Conservation (phyloP, 2,888 invertebrate genomes). For the Melieria crassipennis region DNA sequence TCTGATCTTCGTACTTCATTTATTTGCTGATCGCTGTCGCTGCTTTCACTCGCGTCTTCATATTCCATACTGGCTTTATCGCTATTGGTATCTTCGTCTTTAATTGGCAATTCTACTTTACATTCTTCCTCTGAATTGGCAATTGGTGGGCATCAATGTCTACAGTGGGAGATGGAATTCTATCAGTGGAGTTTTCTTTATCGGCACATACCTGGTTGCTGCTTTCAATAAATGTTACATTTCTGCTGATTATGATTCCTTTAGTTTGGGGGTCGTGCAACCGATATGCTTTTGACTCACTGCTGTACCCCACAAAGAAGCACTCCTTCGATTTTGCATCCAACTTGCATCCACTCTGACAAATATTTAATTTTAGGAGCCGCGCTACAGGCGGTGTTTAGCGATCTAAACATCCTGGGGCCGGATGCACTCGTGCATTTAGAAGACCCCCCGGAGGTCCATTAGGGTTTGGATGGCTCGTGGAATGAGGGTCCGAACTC, state of each 20-base stretch:
- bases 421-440: too few relatives aligned
- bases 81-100: not conserved
- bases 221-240: conserved; percentile 39
- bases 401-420: too few relatives aligned
- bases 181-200: conserved; percentile 13
- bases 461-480: too few relatives aligned
- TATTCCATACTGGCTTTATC: not conserved
- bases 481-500: too few relatives aligned
- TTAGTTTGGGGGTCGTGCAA: conserved; percentile 18
- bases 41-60: not conserved
- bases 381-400: too few relatives aligned
- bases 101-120: conserved; percentile 17
- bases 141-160: conserved; percentile 14
- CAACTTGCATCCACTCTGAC: conserved; percentile 33
- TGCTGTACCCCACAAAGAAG: conserved; percentile 40
- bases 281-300: conserved; percentile 36
- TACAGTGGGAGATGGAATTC: conserved; percentile 8
- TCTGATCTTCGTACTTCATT: conserved; percentile 8
- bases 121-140: conserved; percentile 28
- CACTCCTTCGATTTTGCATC: conserved; percentile 41
- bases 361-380: too few relatives aligned
- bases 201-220: conserved; percentile 19
- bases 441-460: too few relatives aligned
- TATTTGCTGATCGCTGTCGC: not conserved
- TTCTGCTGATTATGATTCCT: conserved; percentile 36